phyloP scores from a whole-genome alignment of 2,113 vertebrate species.

The Excalfactoria chinensis region DNA sequence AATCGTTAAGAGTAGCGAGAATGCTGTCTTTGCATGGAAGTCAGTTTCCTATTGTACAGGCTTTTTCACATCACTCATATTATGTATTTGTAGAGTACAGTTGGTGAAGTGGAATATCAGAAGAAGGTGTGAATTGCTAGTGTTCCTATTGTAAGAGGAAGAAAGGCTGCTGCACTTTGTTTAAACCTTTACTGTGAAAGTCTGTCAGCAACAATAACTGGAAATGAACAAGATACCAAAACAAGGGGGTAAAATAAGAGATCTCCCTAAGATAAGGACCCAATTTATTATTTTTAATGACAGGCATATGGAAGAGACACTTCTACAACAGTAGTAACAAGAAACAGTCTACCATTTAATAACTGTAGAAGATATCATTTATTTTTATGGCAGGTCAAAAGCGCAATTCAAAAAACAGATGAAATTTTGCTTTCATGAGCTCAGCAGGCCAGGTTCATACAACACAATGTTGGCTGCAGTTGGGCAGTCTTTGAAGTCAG shows the following conservation, averaged over 20 bases:
- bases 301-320: conserved; percentile 29
- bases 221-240: conserved; percentile 24
- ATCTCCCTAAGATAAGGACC: conserved; percentile 24
- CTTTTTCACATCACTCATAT: not conserved
- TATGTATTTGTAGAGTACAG: accelerated
- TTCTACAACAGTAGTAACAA: conserved; percentile 21
- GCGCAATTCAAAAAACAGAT: conserved; percentile 40
- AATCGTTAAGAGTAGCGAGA: not conserved
- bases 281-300: conserved; percentile 64
- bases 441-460: conserved; percentile 12
- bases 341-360: conserved; percentile 58
- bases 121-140: conserved; percentile 42
- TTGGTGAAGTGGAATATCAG: not conserved
- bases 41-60: not conserved
- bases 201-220: not conserved
- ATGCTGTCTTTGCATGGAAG: not conserved
- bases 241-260: conserved; percentile 18
- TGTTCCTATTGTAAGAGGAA: not conserved
- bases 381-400: conserved; percentile 59
- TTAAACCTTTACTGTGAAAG: conserved; percentile 60
- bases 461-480: not conserved
- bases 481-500: conserved; percentile 39
- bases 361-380: conserved; percentile 48
- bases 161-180: conserved; percentile 57
- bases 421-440: conserved; percentile 56